phyloP scores from a whole-genome alignment of 2,113 vertebrate species.

The Rhinogobius similis region DNA sequence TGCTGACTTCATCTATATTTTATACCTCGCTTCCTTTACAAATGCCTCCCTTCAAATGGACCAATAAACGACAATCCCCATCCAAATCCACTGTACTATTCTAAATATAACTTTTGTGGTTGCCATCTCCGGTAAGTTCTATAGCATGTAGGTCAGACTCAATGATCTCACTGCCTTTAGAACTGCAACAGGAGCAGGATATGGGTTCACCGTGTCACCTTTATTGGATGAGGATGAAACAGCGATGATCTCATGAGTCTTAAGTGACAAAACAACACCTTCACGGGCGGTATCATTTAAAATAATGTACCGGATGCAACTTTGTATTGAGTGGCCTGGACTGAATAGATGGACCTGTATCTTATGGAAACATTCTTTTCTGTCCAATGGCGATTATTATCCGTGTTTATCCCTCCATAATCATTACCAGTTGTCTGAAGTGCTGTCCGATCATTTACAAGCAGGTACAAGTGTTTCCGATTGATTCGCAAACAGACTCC shows the following conservation, averaged over 20 bases:
- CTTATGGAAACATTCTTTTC: neutral
- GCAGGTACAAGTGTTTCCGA: constrained; percentile 74
- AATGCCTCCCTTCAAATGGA: constrained; percentile 4
- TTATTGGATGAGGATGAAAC: constrained; percentile 50
- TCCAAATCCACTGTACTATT: constrained; percentile 16
- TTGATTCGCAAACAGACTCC: constrained; percentile 70
- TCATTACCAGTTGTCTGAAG: constrained; percentile 68
- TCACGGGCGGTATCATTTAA: constrained; percentile 37
- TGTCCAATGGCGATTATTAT: constrained; percentile 30
- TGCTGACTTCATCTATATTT: constrained; percentile 27
- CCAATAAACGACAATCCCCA: constrained; percentile 10
- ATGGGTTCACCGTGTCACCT: constrained; percentile 53
- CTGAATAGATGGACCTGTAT: neutral
- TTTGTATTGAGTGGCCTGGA: constrained; percentile 4
- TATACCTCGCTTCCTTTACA: constrained; percentile 5
- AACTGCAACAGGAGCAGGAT: constrained; percentile 43
- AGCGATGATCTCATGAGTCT: constrained; percentile 72
- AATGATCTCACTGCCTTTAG: constrained; percentile 68
- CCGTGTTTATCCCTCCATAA: constrained; percentile 60
- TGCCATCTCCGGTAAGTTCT: constrained; percentile 33
- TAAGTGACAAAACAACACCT: constrained; percentile 63
- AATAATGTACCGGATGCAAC: constrained; percentile 15
- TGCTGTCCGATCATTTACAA: constrained; percentile 73
- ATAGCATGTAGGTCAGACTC: constrained; percentile 66
- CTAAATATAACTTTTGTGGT: constrained; percentile 25